phyloP scores from a whole-genome alignment of 2,113 vertebrate genomes.

The Burhinus oedicnemus region DNA sequence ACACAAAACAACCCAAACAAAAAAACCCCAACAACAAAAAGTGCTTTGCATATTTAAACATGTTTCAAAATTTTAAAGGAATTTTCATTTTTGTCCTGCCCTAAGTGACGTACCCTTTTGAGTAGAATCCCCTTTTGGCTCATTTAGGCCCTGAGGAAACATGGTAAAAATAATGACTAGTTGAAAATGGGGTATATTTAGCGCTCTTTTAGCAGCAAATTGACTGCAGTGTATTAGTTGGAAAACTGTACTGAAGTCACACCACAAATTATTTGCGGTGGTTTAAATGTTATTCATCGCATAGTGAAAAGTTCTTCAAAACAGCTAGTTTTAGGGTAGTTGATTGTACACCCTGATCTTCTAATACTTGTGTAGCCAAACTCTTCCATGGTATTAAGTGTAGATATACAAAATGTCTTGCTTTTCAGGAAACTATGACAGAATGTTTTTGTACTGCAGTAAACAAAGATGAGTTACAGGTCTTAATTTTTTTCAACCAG shows the following conservation, averaged over 20 bases:
- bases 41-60: background rate
- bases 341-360: background rate
- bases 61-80: background rate
- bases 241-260: background rate
- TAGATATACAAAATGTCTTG: background rate
- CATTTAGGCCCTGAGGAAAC: background rate
- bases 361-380: background rate
- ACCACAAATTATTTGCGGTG: fast-evolving
- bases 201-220: background rate
- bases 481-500: background rate
- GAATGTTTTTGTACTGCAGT: background rate
- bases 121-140: background rate
- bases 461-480: background rate
- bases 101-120: background rate
- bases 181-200: background rate
- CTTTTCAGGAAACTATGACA: background rate
- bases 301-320: background rate
- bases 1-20: background rate
- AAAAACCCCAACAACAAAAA: background rate
- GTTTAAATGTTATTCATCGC: background rate
- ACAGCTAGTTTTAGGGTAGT: background rate
- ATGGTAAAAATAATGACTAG: background rate
- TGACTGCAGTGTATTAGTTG: background rate
- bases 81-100: background rate
- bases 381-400: background rate